Percentiles rank a stretch among this genome's conserved stretches.
phyloP scores from a whole-genome alignment of 2,797 vertebrate genomes.

The Pristis pectinata region DNA sequence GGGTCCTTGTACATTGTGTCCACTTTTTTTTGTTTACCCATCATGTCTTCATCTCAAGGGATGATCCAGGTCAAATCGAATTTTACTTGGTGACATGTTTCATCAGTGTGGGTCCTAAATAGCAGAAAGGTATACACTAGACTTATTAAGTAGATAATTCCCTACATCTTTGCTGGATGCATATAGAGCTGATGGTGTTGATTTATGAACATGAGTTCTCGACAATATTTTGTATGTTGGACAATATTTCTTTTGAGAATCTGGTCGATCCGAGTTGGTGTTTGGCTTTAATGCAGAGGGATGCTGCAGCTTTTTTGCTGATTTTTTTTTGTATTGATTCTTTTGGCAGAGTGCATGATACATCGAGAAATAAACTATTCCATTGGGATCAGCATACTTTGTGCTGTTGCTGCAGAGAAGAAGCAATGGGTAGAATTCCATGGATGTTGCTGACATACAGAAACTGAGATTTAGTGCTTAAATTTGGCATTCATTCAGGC shows the following conservation, averaged over 20 bases:
- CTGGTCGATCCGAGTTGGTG: background rate
- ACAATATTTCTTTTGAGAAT: background rate
- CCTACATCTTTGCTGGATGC: background rate
- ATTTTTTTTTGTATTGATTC: background rate
- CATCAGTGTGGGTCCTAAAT: background rate
- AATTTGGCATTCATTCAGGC: background rate
- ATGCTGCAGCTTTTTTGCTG: background rate
- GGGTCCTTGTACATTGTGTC: background rate
- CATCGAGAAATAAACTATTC: background rate
- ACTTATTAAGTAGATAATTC: too few relatives aligned
- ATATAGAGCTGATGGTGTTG: background rate
- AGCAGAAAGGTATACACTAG: background rate
- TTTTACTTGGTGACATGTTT: background rate
- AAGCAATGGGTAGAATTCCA: background rate
- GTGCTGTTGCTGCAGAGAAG: constrained; percentile 10
- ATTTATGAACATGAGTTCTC: background rate
- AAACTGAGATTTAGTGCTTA: background rate
- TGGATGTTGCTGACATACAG: background rate
- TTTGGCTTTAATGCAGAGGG: background rate
- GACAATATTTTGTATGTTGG: background rate
- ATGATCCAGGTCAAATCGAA: too few relatives aligned
- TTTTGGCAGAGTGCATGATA: background rate
- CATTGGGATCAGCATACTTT: background rate
- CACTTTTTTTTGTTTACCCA: background rate
- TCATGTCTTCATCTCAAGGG: background rate